Conservation (phyloP, 2,797 vertebrate species). For the Alfaro cultratus region DNA sequence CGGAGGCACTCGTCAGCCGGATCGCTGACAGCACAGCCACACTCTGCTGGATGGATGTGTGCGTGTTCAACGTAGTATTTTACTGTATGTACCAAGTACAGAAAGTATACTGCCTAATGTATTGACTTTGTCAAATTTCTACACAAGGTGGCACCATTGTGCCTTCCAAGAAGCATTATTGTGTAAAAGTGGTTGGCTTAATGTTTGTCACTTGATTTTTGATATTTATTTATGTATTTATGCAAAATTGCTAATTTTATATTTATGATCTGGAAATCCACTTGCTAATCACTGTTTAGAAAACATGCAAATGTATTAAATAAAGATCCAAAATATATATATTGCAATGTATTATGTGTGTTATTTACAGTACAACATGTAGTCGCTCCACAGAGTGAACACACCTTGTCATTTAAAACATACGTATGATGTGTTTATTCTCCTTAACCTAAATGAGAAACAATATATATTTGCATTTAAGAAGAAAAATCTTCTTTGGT, state of each 20-base stretch:
- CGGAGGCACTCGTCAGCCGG: not conserved
- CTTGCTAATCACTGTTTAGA: slow-evolving; percentile 23
- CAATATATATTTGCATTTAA: too few relatives aligned
- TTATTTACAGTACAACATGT: not conserved
- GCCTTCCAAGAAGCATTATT: slow-evolving; percentile 4
- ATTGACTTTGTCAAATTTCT: slow-evolving; percentile 47
- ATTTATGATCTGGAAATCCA: slow-evolving; percentile 29
- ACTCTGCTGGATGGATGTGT: slow-evolving; percentile 14
- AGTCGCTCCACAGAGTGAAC: not conserved
- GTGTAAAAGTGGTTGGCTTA: slow-evolving; percentile 24
- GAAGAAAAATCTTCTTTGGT: too few relatives aligned
- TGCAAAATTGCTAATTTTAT: slow-evolving; percentile 4
- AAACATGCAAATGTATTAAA: slow-evolving; percentile 20
- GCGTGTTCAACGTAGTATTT: slow-evolving; percentile 10
- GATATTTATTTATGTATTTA: slow-evolving; percentile 53
- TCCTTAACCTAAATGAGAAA: too few relatives aligned
- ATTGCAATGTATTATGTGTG: not conserved
- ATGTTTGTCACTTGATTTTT: slow-evolving; percentile 9
- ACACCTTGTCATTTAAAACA: too few relatives aligned
- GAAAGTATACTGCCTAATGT: slow-evolving; percentile 26
- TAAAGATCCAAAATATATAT: slow-evolving; percentile 17
- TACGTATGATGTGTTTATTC: too few relatives aligned
- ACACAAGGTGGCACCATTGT: slow-evolving; percentile 39
- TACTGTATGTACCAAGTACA: slow-evolving; percentile 74
- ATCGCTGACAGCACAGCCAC: not conserved